Conservation (phyloP, 64 coral and sea anemone species). For the Pachyseris speciosa region DNA sequence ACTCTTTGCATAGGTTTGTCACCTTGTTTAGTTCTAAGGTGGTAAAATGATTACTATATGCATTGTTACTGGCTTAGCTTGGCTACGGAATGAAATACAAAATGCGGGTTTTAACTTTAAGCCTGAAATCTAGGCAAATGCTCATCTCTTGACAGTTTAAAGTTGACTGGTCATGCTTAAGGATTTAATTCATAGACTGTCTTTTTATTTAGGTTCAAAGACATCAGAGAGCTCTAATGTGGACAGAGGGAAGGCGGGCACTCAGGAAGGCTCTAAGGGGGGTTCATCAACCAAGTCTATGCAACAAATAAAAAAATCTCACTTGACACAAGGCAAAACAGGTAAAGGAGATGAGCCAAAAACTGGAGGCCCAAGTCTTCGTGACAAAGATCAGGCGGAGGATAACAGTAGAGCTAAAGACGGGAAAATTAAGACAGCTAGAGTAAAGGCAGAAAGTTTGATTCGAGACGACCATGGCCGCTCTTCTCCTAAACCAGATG, state of each 20-base stretch:
- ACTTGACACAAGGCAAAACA: background rate
- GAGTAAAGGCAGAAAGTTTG: slow-evolving; percentile 17
- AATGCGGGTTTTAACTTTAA: no score
- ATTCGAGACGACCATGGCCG: background rate
- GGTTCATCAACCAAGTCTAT: background rate
- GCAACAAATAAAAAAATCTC: background rate
- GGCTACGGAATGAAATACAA: no score
- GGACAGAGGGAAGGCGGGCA: background rate
- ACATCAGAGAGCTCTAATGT: background rate
- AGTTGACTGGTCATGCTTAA: no score
- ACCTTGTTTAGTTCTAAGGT: no score
- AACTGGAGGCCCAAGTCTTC: background rate
- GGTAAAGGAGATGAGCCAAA: background rate
- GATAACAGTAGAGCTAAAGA: slow-evolving; percentile 22
- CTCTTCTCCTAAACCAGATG: background rate
- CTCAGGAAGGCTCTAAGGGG: slow-evolving; percentile 8
- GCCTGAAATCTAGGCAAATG: no score
- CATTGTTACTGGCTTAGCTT: no score
- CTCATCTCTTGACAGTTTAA: no score
- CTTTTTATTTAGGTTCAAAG: background rate
- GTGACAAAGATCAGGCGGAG: background rate
- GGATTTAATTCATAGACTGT: background rate
- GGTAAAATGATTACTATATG: no score
- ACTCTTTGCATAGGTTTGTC: no score
- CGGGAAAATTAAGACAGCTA: background rate